These are phyloP conservation scores for Perizoma flavofasciatum DNA, from an alignment of 2,888 invertebrate genomes.

Conservation along the genomic window DNA sequence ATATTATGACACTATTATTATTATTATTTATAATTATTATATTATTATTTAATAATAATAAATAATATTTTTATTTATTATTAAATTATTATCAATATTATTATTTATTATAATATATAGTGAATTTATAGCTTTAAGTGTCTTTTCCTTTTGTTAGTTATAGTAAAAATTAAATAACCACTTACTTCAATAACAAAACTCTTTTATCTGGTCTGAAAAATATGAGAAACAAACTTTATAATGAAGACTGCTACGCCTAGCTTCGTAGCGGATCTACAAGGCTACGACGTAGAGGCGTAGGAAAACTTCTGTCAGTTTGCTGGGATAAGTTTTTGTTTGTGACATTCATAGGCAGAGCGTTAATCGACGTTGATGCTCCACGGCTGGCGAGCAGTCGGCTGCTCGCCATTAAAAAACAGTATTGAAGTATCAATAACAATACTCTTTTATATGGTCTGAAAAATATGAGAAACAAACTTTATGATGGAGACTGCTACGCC, in stretches of 20 bases:
- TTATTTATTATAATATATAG: no score
- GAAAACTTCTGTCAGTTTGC: conserved; percentile 39
- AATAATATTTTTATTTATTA: no score
- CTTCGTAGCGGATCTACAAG: conserved; percentile 28
- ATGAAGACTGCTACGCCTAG: conserved; percentile 33
- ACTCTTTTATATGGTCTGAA: neutral
- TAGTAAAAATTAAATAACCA: no score
- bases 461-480: no score
- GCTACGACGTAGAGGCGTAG: conserved; percentile 31
- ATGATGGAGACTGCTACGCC: conserved; percentile 26
- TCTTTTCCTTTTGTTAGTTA: no score
- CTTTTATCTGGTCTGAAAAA: neutral
- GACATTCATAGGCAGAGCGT: neutral
- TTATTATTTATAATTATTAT: no score
- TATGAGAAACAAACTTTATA: conserved; percentile 2
- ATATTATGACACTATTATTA: no score
- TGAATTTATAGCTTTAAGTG: no score
- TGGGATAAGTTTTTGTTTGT: conserved; percentile 35
- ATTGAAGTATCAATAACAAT: conserved; percentile 19
- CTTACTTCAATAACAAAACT: conserved; percentile 11
- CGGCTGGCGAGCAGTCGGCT: no score
- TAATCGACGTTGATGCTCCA: neutral
- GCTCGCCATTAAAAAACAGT: no score
- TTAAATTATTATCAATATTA: no score
- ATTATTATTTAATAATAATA: no score